Evolutionary conservation across 2,888 invertebrate species (phyloP).

Genomic region (Hymenopus coronatus): DNA sequence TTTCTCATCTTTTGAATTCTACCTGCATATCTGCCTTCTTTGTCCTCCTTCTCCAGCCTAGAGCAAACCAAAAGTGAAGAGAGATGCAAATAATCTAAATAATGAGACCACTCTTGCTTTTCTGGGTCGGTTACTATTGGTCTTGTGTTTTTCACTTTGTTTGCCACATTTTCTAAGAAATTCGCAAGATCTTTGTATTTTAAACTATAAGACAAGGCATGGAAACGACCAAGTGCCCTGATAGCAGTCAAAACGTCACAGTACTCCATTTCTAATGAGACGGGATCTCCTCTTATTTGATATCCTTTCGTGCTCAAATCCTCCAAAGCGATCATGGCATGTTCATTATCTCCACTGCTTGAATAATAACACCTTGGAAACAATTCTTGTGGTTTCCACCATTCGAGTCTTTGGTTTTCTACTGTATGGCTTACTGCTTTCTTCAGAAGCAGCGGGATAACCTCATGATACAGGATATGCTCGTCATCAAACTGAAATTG

Average conservation of each 20-base stretch:
- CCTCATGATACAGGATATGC: background rate
- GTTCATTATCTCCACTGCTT: background rate
- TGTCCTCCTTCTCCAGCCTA: background rate
- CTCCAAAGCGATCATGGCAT: background rate
- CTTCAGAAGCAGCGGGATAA: background rate
- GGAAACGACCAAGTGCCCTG: slow-evolving; percentile 39
- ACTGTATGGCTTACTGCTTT: background rate
- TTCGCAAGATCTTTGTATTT: slow-evolving; percentile 5
- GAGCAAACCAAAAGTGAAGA: background rate
- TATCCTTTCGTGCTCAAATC: background rate
- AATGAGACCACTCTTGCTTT: background rate
- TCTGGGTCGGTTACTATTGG: background rate
- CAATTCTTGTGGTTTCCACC: background rate
- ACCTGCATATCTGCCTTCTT: background rate
- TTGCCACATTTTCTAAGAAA: background rate
- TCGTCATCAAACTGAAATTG: background rate
- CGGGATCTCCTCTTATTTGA: background rate
- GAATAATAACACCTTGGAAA: background rate
- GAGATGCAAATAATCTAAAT: background rate
- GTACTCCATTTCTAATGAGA: slow-evolving; percentile 34
- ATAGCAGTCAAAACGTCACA: slow-evolving; percentile 38
- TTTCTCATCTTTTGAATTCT: slow-evolving; percentile 35
- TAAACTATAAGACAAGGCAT: slow-evolving; percentile 40
- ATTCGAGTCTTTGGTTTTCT: too few relatives aligned
- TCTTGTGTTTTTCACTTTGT: background rate